A percentile compares a stretch with the other conserved stretches of the same genome.
Conservation (phyloP, 2,113 vertebrate species). For the Daubentonia madagascariensis region DNA sequence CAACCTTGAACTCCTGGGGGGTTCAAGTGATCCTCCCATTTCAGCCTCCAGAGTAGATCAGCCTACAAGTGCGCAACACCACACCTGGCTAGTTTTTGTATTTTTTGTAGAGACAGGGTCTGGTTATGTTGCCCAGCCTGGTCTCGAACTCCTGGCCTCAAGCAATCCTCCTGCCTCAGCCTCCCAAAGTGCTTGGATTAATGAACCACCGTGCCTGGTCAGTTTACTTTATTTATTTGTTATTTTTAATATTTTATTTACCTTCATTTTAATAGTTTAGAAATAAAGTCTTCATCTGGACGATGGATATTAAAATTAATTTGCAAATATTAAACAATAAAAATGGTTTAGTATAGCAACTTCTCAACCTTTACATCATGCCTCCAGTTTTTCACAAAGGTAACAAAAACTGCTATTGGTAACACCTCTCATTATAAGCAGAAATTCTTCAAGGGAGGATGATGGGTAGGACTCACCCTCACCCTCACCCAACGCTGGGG, state of each 20-base stretch:
- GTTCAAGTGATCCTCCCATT: too few species aligned
- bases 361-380: not conserved
- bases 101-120: too few species aligned
- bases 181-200: too few species aligned
- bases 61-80: too few species aligned
- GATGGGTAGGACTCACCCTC: not conserved
- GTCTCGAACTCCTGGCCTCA: too few species aligned
- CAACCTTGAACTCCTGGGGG: too few species aligned
- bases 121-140: too few species aligned
- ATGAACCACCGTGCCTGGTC: too few species aligned
- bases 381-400: not conserved
- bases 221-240: too few species aligned
- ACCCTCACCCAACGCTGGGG: not conserved
- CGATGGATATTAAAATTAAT: not conserved
- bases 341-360: not conserved
- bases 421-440: not conserved
- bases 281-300: conserved; percentile 63
- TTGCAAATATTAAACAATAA: not conserved
- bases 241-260: conserved; percentile 28
- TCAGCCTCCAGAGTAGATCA: too few species aligned
- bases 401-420: not conserved
- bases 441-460: not conserved
- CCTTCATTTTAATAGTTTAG: conserved; percentile 23
- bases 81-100: too few species aligned
- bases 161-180: too few species aligned